Evolutionary conservation across 1,140 invertebrate genomes (phyloP).

Genomic region (Lasioglossum baleicum): DNA sequence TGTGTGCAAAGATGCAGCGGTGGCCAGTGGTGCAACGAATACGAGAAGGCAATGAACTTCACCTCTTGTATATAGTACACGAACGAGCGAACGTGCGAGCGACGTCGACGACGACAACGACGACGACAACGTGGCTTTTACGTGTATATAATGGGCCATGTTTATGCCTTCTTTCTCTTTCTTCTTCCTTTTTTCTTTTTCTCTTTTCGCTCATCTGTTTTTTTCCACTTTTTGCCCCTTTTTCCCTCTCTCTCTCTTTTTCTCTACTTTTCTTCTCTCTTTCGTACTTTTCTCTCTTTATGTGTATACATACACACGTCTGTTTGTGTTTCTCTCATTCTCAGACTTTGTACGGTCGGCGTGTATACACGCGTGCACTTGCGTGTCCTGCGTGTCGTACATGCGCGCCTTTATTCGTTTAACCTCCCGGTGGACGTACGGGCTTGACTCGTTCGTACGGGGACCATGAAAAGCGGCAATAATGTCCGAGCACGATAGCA

Average conservation of each 20-base stretch:
- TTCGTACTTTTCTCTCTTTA: no score
- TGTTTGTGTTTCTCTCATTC: no score
- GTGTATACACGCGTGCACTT: constrained; percentile 54
- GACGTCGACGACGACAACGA: constrained; percentile 47
- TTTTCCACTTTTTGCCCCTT: no score
- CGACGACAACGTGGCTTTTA: constrained; percentile 71
- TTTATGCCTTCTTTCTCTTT: constrained; percentile 70
- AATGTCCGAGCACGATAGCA: constrained; percentile 24
- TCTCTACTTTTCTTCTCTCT: no score
- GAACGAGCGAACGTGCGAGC: constrained; percentile 54
- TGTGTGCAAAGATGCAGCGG: constrained; percentile 48
- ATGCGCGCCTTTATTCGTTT: constrained; percentile 55
- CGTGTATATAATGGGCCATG: constrained; percentile 77
- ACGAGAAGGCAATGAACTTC: constrained; percentile 79
- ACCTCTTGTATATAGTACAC: constrained; percentile 69
- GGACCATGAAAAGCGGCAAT: constrained; percentile 27
- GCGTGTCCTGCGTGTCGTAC: constrained; percentile 58
- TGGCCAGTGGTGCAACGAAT: constrained; percentile 53
- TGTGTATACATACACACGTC: no score
- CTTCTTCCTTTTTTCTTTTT: not conserved
- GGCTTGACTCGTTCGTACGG: constrained; percentile 7
- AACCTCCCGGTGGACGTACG: constrained; percentile 43
- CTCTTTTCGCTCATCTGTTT: no score
- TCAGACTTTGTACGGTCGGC: constrained; percentile 39
- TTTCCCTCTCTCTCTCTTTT: no score